phyloP scores from a whole-genome alignment of 2,113 vertebrate genomes.

The Ameiurus melas region DNA sequence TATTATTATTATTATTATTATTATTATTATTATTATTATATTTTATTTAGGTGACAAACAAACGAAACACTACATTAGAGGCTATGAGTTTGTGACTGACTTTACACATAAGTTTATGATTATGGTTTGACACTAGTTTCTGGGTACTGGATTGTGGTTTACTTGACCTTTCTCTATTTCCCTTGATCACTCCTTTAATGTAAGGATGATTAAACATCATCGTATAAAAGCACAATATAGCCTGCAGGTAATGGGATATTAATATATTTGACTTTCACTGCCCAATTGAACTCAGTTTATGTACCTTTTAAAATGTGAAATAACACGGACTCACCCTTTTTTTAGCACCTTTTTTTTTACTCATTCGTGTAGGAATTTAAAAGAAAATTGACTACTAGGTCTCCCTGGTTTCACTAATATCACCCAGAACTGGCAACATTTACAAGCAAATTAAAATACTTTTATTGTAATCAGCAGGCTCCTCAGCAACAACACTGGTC shows the following conservation, averaged over 20 bases:
- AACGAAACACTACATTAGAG: background rate
- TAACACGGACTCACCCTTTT: background rate
- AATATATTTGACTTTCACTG: slow-evolving; percentile 13
- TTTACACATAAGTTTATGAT: background rate
- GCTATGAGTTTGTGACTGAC: background rate
- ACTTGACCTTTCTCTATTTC: background rate
- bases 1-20: too few species aligned
- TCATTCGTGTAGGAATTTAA: background rate
- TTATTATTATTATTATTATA: too few species aligned
- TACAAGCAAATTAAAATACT: slow-evolving; percentile 16
- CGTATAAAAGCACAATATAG: background rate
- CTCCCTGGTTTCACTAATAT: slow-evolving; percentile 1
- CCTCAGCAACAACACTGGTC: slow-evolving; percentile 4
- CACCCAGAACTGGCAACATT: background rate
- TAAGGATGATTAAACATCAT: slow-evolving; percentile 2
- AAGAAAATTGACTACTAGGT: background rate
- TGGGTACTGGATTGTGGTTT: background rate
- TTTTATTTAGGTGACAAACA: too few species aligned
- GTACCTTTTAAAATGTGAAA: slow-evolving; percentile 10
- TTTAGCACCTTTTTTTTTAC: background rate
- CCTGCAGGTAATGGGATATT: background rate
- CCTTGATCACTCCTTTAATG: background rate
- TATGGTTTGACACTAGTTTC: too few species aligned
- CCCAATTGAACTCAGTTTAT: slow-evolving; percentile 1
- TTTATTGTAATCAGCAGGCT: slow-evolving; percentile 14